A percentile compares a stretch with the other conserved stretches of the same genome.
Evolutionary conservation across 2,797 vertebrate genomes (phyloP).

Genomic region (Alosa sapidissima): DNA sequence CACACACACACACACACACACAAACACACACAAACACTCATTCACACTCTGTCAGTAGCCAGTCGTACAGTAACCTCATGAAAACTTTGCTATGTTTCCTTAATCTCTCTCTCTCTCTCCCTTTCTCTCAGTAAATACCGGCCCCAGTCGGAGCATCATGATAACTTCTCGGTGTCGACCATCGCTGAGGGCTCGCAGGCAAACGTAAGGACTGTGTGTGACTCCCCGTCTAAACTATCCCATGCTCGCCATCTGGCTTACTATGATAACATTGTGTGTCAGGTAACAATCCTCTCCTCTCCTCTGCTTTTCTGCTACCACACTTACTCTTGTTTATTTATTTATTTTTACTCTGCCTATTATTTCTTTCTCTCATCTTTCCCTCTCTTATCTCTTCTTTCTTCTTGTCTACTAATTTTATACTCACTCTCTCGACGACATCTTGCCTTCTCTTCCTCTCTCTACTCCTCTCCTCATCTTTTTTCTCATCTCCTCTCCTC

Average conservation of each 20-base stretch:
- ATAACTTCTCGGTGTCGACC: slow-evolving; percentile 96
- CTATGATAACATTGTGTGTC: slow-evolving; percentile 90
- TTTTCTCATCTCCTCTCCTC: slow-evolving; percentile 37
- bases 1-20: no score
- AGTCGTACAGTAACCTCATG: no score
- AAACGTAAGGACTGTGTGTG: slow-evolving; percentile 91
- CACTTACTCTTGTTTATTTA: neutral
- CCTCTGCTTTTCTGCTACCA: neutral
- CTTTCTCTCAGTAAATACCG: slow-evolving; percentile 80
- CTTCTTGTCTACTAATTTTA: neutral
- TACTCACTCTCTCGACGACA: slow-evolving; percentile 9
- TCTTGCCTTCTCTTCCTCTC: neutral
- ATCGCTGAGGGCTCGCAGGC: slow-evolving; percentile 95
- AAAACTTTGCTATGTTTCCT: neutral
- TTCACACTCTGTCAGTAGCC: no score
- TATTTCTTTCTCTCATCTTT: neutral
- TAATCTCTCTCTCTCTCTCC: neutral
- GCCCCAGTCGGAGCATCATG: slow-evolving; percentile 90
- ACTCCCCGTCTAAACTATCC: slow-evolving; percentile 75
- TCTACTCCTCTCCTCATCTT: slow-evolving; percentile 27
- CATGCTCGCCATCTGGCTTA: slow-evolving; percentile 83
- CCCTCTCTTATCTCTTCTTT: neutral
- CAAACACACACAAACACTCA: no score
- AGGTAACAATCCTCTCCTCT: slow-evolving; percentile 72
- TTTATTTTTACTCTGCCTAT: neutral